Evolutionary conservation across 2,888 invertebrate genomes (phyloP).

Genomic region (Panopea generosa): DNA sequence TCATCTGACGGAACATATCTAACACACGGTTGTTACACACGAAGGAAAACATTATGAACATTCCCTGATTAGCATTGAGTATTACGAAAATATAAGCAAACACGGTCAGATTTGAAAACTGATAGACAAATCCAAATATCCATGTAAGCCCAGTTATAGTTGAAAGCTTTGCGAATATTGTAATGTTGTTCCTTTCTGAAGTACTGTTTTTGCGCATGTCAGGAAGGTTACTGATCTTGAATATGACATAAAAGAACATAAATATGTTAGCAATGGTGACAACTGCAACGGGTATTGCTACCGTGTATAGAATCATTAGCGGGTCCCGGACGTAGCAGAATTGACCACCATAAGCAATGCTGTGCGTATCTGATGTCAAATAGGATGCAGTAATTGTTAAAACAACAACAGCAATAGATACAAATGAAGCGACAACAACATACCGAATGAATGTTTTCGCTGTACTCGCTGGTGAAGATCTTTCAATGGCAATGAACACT

Average conservation of each 20-base stretch:
- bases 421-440: not conserved
- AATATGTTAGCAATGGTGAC: slow-evolving; percentile 34
- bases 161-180: no score
- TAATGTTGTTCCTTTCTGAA: slow-evolving; percentile 46
- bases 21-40: no score
- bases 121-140: no score
- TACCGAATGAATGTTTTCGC: slow-evolving; percentile 22
- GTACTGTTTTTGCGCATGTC: slow-evolving; percentile 16
- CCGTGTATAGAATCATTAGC: slow-evolving; percentile 36
- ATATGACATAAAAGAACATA: slow-evolving; percentile 45
- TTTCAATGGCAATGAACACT: slow-evolving; percentile 39
- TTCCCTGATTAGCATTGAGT: no score
- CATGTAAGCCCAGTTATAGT: no score
- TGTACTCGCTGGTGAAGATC: not conserved
- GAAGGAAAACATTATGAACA: no score
- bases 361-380: not conserved
- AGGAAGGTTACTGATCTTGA: slow-evolving; percentile 33
- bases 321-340: slow-evolving; percentile 33
- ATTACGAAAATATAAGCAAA: no score
- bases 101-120: no score
- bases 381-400: slow-evolving; percentile 6
- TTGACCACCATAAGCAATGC: slow-evolving; percentile 37
- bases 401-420: slow-evolving; percentile 15
- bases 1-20: no score
- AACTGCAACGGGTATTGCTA: slow-evolving; percentile 36